phyloP scores from a whole-genome alignment of 1,140 invertebrate genomes.

The Drosophila serrata region DNA sequence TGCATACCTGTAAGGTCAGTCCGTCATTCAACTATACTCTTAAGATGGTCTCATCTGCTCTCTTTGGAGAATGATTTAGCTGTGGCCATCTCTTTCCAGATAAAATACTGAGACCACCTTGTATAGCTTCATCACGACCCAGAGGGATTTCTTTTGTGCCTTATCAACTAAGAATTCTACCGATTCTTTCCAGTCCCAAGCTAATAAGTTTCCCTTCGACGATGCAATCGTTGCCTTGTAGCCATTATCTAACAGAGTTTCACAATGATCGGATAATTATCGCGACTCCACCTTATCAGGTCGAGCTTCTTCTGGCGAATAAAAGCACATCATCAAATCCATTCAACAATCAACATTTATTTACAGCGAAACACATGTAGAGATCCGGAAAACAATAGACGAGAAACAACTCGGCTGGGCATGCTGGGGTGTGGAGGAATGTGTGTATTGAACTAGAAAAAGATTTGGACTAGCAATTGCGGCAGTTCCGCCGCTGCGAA shows the following conservation, averaged over 20 bases:
- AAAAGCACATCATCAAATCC: background rate
- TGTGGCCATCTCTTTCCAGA: too few species aligned
- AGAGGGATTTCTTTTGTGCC: too few species aligned
- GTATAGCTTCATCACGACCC: too few species aligned
- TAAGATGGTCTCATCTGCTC: too few species aligned
- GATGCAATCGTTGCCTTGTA: background rate
- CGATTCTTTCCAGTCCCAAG: background rate
- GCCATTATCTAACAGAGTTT: constrained; percentile 3
- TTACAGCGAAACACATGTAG: constrained; percentile 68
- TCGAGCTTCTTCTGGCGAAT: background rate
- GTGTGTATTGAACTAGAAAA: background rate
- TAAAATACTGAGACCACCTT: too few species aligned
- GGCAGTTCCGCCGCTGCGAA: constrained; percentile 54
- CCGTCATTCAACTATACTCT: too few species aligned
- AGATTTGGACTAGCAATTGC: constrained; percentile 53
- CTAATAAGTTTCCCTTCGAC: too few species aligned
- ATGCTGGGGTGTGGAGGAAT: background rate
- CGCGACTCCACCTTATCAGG: background rate
- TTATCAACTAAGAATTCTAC: too few species aligned
- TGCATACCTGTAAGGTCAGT: too few species aligned
- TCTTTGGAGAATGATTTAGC: too few species aligned
- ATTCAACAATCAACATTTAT: constrained; percentile 72
- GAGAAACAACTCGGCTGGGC: constrained; percentile 9
- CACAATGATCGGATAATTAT: constrained; percentile 5
- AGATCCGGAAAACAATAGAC: constrained; percentile 44